These are phyloP conservation scores for Dufourea novaeangliae DNA, from an alignment of 1,140 invertebrate species.

Conservation along the genomic window DNA sequence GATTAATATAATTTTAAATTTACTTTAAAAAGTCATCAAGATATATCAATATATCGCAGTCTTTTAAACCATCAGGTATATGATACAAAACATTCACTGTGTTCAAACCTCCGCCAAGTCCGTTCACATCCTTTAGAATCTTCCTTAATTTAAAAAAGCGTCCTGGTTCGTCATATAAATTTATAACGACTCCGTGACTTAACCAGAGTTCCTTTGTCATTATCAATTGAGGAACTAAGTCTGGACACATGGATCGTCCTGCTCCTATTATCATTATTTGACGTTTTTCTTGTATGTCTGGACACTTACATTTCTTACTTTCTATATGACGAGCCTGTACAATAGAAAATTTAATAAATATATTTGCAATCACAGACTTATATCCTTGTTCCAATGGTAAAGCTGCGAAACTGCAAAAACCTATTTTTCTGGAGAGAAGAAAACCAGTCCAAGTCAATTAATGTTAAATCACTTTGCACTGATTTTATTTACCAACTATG, in stretches of 20 bases:
- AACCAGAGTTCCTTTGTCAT: slow-evolving; percentile 50
- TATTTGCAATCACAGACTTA: background rate
- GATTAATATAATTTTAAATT: background rate
- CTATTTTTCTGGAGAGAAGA: too few species aligned
- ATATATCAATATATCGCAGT: slow-evolving; percentile 59
- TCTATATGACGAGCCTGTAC: slow-evolving; percentile 22
- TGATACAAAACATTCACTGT: slow-evolving; percentile 33
- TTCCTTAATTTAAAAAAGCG: slow-evolving; percentile 57
- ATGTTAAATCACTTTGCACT: too few species aligned
- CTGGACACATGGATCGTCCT: slow-evolving; percentile 54
- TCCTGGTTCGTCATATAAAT: slow-evolving; percentile 56
- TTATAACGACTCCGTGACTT: slow-evolving; percentile 49
- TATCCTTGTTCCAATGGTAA: too few species aligned
- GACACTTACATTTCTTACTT: background rate
- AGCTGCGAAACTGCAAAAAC: too few species aligned
- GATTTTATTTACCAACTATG: too few species aligned
- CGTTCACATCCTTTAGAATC: slow-evolving; percentile 47
- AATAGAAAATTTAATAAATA: background rate
- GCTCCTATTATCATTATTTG: slow-evolving; percentile 58
- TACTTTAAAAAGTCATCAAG: slow-evolving; percentile 55
- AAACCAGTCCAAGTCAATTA: too few species aligned
- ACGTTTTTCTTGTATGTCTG: slow-evolving; percentile 10
- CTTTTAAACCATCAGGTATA: slow-evolving; percentile 51
- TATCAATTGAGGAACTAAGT: slow-evolving; percentile 57
- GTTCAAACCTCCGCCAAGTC: slow-evolving; percentile 39